These are phyloP conservation scores for Archilochus colubris DNA, from an alignment of 2,113 vertebrate species.

Conservation along the genomic window DNA sequence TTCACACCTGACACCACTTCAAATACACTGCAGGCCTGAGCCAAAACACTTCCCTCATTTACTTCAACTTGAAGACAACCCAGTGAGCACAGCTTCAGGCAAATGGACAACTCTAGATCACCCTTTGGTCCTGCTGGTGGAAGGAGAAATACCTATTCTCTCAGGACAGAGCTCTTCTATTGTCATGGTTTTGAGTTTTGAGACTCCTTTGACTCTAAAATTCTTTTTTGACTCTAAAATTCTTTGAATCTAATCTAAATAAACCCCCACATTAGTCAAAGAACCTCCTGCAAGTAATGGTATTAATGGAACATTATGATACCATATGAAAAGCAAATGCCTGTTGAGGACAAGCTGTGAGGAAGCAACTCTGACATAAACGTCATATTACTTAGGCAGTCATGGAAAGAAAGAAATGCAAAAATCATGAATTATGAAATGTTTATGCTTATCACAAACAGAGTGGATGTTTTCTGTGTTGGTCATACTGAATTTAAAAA, in stretches of 20 bases:
- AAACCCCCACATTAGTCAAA: background rate
- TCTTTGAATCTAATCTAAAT: background rate
- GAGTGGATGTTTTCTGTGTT: background rate
- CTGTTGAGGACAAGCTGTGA: background rate
- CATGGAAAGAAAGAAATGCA: background rate
- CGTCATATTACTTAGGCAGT: background rate
- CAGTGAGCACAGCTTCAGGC: background rate
- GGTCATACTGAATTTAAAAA: background rate
- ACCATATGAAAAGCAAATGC: background rate
- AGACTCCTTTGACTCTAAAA: background rate
- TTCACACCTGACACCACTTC: background rate
- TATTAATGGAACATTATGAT: background rate
- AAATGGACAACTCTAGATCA: background rate
- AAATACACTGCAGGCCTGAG: background rate
- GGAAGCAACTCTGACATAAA: slow-evolving; percentile 10
- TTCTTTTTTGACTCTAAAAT: no score
- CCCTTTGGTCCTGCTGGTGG: background rate
- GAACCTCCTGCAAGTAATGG: background rate
- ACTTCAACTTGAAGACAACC: background rate
- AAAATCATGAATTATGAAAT: background rate
- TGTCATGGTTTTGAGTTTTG: background rate
- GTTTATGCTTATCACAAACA: background rate
- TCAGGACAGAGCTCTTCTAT: background rate
- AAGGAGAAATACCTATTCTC: background rate
- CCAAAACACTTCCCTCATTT: background rate